Evolutionary conservation across 1,140 invertebrate species (phyloP).

Genomic region (Eupristina koningsbergeri): DNA sequence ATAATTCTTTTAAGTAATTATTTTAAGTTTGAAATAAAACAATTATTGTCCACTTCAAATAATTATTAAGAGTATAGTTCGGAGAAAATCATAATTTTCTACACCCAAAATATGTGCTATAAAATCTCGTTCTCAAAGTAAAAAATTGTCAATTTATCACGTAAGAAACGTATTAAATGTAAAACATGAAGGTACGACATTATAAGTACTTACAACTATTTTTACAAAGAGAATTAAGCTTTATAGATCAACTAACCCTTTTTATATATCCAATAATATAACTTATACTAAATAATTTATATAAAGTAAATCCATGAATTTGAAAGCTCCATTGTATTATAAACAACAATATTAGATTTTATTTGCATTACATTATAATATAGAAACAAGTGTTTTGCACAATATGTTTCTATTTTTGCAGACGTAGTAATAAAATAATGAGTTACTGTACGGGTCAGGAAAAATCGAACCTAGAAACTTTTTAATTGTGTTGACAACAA

Average conservation of each 20-base stretch:
- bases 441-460: constrained; percentile 1
- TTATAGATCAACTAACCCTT: constrained; percentile 3
- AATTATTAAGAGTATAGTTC: not conserved
- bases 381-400: not conserved
- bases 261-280: constrained; percentile 8
- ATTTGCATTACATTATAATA: not conserved
- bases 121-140: not conserved
- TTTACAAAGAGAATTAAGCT: not conserved
- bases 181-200: constrained; percentile 6
- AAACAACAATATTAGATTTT: not conserved
- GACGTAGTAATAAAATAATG: not conserved
- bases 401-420: not conserved
- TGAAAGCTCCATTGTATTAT: not conserved
- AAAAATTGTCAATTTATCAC: constrained; percentile 10
- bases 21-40: not conserved
- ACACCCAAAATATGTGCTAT: not conserved
- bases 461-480: not conserved
- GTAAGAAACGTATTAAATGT: not conserved
- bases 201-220: not conserved
- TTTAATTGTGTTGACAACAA: constrained; percentile 42
- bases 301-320: not conserved
- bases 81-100: not conserved
- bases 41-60: not conserved
- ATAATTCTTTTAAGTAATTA: no score
- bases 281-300: not conserved